These are phyloP conservation scores for Digitonthophagus gazella DNA, from an alignment of 2,888 invertebrate genomes.

Conservation along the genomic window DNA sequence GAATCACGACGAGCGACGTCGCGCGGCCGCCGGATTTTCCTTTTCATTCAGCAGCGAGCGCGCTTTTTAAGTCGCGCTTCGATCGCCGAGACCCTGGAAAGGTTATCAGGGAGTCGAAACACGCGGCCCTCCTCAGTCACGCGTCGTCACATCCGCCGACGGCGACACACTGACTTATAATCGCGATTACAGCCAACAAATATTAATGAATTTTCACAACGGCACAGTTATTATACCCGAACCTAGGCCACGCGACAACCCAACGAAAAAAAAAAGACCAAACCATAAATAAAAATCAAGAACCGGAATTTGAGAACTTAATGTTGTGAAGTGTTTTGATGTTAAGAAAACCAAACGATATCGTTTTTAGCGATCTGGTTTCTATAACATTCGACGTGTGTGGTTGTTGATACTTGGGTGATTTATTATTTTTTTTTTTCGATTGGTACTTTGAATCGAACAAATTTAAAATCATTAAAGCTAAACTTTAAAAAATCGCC, in stretches of 20 bases:
- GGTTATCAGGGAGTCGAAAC: constrained; percentile 41
- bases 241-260: background rate
- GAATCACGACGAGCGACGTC: background rate
- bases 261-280: too few relatives aligned
- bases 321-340: too few relatives aligned
- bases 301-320: too few relatives aligned
- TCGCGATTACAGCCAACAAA: constrained; percentile 43
- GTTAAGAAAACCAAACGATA: background rate
- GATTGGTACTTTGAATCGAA: too few relatives aligned
- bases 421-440: too few relatives aligned
- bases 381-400: background rate
- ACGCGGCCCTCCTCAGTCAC: constrained; percentile 46
- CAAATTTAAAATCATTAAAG: too few relatives aligned
- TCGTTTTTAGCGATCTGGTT: background rate
- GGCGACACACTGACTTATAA: constrained; percentile 51
- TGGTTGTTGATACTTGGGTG: background rate
- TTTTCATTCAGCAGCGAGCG: background rate
- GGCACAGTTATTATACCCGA: background rate
- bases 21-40: background rate
- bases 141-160: constrained; percentile 47
- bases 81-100: constrained; percentile 32
- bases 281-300: too few relatives aligned
- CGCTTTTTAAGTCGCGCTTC: background rate
- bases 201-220: constrained; percentile 17
- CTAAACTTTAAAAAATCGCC: too few relatives aligned